Base-by-base conservation (phyloP, 2,113 vertebrate genomes). In the Numida meleagris region DNA sequence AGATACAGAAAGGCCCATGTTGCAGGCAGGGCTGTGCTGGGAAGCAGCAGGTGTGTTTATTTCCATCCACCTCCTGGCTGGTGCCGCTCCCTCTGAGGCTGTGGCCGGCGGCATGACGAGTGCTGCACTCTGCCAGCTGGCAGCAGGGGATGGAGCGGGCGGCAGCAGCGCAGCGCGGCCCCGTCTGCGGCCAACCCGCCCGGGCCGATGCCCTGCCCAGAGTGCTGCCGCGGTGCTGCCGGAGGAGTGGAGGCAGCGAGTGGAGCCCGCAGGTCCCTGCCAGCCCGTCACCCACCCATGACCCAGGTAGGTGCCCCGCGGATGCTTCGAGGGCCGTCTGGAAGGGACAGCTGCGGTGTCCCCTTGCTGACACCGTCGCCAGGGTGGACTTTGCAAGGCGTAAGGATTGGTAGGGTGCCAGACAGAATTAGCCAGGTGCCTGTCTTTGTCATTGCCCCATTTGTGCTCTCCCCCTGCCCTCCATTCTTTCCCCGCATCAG, bases 11-110 rank as follows among this genome's bases (percentile, higher is more conserved):
- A 33, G 40, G 85, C 6, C 9, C 6, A 15, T n/a, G 76, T 40
- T 36, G 14, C 33, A 65, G 48, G 4, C 16, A 82, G 74, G 12
- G 25, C 33, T 55, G 85, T 85, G 76, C 71, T 89, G 85, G 76
- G 91, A 94, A 95, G 89, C 85, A 82, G 96, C 73, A 82, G 95
- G 75, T 31, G 40, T 82, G 75, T 90, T 91, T 94, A 94, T 96
- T 95, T 96, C 89, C 3, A 36, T 68, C 71, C 12, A 73, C 94
- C 96, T 94, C 88, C 93, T 93, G 93, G 94, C 90, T 96, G 51
- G 61, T 95, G 96, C 93, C 5, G 1, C 79, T 91, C 72, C 0
- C 88, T 91, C 72, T 0, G 9, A 59, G 68, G 81, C 91, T 86
- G 89, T 82, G 94, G 88, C 24, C 21, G 89, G 82, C 4, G 0